Evolutionary conservation across 2,113 vertebrate genomes (phyloP).

Genomic region (Nesospiza acunhae): DNA sequence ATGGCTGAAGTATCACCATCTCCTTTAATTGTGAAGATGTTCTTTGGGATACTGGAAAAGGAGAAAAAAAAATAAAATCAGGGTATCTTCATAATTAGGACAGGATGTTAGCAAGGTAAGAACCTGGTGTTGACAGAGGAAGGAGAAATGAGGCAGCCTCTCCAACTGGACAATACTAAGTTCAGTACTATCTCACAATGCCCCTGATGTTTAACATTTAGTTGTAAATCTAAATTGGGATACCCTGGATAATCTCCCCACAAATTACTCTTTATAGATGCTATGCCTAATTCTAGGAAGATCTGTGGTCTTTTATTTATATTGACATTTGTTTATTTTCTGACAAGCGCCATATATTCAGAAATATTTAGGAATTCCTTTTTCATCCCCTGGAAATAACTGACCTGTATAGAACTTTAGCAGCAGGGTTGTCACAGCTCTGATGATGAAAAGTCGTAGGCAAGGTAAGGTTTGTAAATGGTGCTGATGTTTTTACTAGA

Average conservation of each 20-base stretch:
- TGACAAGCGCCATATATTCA: not conserved
- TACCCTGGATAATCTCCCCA: not conserved
- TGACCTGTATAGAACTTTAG: not conserved
- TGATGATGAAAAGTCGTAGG: not conserved
- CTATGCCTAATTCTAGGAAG: not conserved
- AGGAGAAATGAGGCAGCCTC: not conserved
- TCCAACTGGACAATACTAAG: not conserved
- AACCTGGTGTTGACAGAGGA: not conserved
- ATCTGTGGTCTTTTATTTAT: not conserved
- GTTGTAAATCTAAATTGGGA: not conserved
- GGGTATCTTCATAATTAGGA: not conserved
- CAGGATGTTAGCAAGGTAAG: not conserved
- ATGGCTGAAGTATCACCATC: not conserved
- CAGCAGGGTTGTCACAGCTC: not conserved
- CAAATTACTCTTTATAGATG: not conserved
- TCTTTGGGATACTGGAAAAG: not conserved
- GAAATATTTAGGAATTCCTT: not conserved
- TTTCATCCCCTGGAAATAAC: not conserved
- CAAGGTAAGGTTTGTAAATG: not conserved
- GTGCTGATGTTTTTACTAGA: not conserved
- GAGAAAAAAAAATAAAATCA: not conserved
- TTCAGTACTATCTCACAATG: accelerated
- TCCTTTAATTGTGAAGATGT: not conserved
- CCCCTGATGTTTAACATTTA: not conserved
- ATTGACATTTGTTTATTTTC: not conserved